Evolutionary conservation across 2,888 invertebrate species (phyloP).

Genomic region (Mythimna pallens): DNA sequence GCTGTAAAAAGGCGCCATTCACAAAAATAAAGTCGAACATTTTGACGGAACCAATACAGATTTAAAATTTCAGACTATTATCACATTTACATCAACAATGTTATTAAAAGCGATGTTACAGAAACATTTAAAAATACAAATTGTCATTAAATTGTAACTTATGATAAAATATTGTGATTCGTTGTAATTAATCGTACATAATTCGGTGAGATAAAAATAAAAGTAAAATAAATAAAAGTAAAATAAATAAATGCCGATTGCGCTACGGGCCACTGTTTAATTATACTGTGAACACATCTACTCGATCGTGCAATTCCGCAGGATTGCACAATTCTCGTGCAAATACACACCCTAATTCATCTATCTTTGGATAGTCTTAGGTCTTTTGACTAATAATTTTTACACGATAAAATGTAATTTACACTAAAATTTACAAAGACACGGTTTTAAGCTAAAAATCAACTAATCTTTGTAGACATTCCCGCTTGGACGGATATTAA

Average conservation of each 20-base stretch:
- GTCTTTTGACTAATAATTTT: constrained; percentile 66
- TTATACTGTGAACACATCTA: constrained; percentile 69
- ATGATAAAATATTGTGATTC: constrained; percentile 67
- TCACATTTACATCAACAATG: constrained; percentile 72
- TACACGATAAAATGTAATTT: constrained; percentile 70
- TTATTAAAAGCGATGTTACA: constrained; percentile 70
- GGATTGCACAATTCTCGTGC: constrained; percentile 61
- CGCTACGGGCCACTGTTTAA: constrained; percentile 70
- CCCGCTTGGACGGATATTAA: constrained; percentile 87
- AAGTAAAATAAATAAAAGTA: constrained; percentile 36
- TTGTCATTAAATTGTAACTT: constrained; percentile 43
- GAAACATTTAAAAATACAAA: constrained; percentile 51
- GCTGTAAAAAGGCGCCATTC: constrained; percentile 25
- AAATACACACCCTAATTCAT: constrained; percentile 58
- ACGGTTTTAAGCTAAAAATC: constrained; percentile 73
- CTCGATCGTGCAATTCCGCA: constrained; percentile 51
- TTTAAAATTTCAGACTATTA: constrained; percentile 66
- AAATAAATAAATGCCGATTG: constrained; percentile 81
- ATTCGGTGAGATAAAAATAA: constrained; percentile 58
- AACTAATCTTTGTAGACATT: constrained; percentile 77
- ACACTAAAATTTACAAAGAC: constrained; percentile 77
- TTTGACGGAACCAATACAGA: constrained; percentile 14
- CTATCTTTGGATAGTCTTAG: constrained; percentile 73
- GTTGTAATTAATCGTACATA: constrained; percentile 71
- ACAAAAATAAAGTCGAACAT: constrained; percentile 1